Base-by-base conservation (phyloP, 2,797 vertebrate genomes). In the Tapera naevia region DNA sequence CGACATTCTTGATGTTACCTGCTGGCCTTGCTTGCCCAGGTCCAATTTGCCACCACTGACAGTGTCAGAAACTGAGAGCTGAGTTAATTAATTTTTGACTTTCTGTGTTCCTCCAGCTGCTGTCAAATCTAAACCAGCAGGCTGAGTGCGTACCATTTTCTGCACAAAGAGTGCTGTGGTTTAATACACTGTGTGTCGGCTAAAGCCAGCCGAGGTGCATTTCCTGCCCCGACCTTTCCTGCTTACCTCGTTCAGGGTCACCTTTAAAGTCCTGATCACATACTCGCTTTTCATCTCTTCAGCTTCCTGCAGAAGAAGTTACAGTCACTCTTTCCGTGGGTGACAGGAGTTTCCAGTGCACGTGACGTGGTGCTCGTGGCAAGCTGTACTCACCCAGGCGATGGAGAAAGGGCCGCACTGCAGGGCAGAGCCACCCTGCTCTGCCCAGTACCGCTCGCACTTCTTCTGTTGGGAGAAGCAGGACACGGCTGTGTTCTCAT, bases 381-480 rank as follows among this genome's bases (percentile, higher is more conserved):
- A 80, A 80, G 94, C 91, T 22, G 53, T 97, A 99, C 99, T 99
- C 96, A 99, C 99, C 81, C 98, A 99, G 86, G 95, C 80, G 66
- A 99, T 53, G 50, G 95, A 97, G 89, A 99, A 99, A 3, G 98
- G 98, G 4, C 98, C 98, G 6, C 98, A 98, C 13, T 97, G 93
- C 88, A 99, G 98, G 5, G 96, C 88, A 16, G 84, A 93, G 46
- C 98, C 94, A 3, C 95, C 96, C 50, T 60, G 95, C 80, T 98
- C 98, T 4, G 98, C 98, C 99, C 99, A 99, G 97, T 99, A 99
- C 45, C 98, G 97, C 95, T 99, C 99, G 87, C 99, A 99, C 69
- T 99, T 99, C 98, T 98, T 99, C 99, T 99, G 96, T 86, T 46
- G 85, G 15, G 84, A 70, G 96, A 96, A 97, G 64, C 62, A 95